These are phyloP conservation scores for Artibeus lituratus DNA, from an alignment of 2,797 vertebrate genomes.

Conservation along the genomic window DNA sequence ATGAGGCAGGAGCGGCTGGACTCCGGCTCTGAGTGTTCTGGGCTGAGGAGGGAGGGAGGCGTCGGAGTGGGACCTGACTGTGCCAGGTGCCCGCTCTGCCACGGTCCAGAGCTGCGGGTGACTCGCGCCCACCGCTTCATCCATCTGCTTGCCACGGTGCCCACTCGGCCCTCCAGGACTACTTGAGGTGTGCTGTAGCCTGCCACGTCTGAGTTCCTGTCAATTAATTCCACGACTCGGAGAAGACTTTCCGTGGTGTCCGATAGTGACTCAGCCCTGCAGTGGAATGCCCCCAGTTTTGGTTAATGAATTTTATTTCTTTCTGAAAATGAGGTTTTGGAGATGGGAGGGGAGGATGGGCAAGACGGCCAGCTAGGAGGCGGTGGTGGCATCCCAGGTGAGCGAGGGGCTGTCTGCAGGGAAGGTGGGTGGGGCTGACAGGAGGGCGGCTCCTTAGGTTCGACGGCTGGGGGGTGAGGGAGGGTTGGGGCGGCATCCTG, in stretches of 20 bases:
- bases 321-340: conserved; percentile 26
- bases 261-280: not conserved
- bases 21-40: not conserved
- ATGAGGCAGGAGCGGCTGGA: not conserved
- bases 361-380: not conserved
- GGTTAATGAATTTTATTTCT: conserved; percentile 33
- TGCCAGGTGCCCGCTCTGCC: accelerated
- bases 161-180: accelerated
- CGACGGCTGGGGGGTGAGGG: not conserved
- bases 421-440: accelerated
- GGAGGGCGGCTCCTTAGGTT: not conserved
- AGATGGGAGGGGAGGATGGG: not conserved
- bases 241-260: not conserved
- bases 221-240: not conserved
- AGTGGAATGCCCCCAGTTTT: not conserved
- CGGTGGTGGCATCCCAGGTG: accelerated
- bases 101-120: accelerated
- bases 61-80: accelerated
- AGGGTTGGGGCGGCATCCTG: not conserved
- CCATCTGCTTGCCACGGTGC: not conserved
- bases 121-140: accelerated
- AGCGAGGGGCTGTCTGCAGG: accelerated
- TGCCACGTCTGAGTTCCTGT: accelerated
- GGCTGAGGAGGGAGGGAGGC: not conserved
- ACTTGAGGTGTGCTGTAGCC: accelerated